These are phyloP conservation scores for Sarcophaga subvicina DNA, from an alignment of 2,888 invertebrate species.

Conservation along the genomic window DNA sequence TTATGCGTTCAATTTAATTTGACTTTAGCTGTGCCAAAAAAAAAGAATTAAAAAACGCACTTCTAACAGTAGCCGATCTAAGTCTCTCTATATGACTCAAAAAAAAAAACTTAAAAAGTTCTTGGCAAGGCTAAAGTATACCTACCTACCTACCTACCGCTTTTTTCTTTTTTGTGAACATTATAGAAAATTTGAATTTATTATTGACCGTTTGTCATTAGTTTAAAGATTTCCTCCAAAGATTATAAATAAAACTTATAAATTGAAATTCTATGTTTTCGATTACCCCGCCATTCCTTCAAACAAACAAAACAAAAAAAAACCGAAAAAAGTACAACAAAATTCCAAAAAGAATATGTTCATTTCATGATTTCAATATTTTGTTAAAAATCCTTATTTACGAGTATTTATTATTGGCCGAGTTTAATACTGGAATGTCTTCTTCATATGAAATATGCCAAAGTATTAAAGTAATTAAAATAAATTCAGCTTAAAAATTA, in stretches of 20 bases:
- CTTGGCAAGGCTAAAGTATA: neutral
- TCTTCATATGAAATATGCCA: neutral
- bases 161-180: neutral
- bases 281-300: neutral
- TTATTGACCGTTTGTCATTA: constrained; percentile 63
- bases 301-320: neutral
- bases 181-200: constrained; percentile 60
- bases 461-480: constrained; percentile 68
- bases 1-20: constrained; percentile 60
- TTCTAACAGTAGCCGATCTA: constrained; percentile 56
- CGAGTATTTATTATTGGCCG: neutral
- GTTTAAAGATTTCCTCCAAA: constrained; percentile 61
- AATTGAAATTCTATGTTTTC: constrained; percentile 54
- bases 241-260: constrained; percentile 64
- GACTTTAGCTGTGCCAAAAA: neutral
- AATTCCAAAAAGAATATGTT: neutral
- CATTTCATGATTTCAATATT: neutral
- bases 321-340: neutral
- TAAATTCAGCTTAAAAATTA: constrained; percentile 64
- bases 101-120: no score
- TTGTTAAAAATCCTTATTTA: constrained; percentile 52
- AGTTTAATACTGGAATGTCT: neutral
- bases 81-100: constrained; percentile 43
- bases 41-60: neutral
- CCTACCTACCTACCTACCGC: neutral